Evolutionary conservation across 2,113 vertebrate species (phyloP), one percentile per base, ranked within the genome.

Genomic region (Theristicus caerulescens): DNA sequence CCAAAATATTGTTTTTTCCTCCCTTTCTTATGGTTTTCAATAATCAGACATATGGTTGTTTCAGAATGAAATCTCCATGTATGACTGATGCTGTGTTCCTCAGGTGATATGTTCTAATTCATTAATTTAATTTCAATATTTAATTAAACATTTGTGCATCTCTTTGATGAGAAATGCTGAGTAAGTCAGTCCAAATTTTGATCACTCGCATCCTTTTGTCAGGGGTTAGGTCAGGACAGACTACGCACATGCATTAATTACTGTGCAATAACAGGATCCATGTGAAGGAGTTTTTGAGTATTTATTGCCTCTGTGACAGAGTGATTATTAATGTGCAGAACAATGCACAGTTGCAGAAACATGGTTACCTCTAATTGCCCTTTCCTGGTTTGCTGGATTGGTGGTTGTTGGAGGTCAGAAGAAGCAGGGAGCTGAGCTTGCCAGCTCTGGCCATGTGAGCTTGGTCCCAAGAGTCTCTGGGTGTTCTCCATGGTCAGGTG

Each of bases 101-200:
- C 40, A 80, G 78, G 11, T 93, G 52, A 65, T 91, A 44, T 69
- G 9, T 70, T 71, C 65, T 49, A 95, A 97, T 94, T 92, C 38
- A 95, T 92, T 96, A 94, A 94, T 96, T 96, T 73, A 58, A 91
- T 70, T 97, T 57, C 58, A 88, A 80, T 94, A 94, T 92, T 97
- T 97, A 97, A 96, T 96, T 96, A 95, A 94, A 72, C 3, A 47
- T 11, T 27, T 80, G 3, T 88, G 29, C 55, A 24, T 81, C 42
- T 81, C 87, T 90, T 97, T 59, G 57, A 15, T 44, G 81, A 96
- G 79, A 84, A 96, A 85, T 90, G 76, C 85, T 92, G 94, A 97
- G 82, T 92, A 90, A 76, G 49, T 21, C 66, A 95, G 74, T 96
- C 91, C 97, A 80, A 96, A 88, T 82, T 88, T 96, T 93, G 65